Percentiles rank a stretch among this genome's conserved stretches.
phyloP scores from a whole-genome alignment of 2,797 vertebrate species.

The Miopithecus talapoin region DNA sequence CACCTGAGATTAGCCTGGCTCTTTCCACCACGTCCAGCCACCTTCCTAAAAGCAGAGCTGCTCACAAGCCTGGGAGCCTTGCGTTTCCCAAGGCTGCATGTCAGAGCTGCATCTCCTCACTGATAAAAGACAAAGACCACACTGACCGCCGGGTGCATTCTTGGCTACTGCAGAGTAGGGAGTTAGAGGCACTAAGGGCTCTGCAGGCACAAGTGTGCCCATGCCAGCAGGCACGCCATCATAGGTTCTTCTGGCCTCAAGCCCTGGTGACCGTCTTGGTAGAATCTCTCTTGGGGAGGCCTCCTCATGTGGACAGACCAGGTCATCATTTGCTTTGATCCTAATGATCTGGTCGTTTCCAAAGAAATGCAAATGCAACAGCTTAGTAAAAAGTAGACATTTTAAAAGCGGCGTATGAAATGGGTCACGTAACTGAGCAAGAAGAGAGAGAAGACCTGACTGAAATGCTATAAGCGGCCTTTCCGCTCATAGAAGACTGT shows the following conservation, averaged over 20 bases:
- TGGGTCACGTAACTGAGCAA: neutral
- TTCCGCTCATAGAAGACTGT: too few species aligned
- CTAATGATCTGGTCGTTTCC: neutral
- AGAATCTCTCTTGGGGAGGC: neutral
- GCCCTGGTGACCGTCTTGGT: neutral
- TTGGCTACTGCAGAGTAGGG: neutral
- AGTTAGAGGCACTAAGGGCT: neutral
- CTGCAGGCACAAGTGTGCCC: neutral
- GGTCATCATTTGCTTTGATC: neutral
- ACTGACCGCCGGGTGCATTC: fast-evolving
- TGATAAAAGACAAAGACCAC: neutral
- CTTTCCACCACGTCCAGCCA: neutral
- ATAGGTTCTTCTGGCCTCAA: neutral
- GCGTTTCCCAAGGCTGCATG: neutral
- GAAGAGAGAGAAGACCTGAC: neutral
- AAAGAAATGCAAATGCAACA: neutral
- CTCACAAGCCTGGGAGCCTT: neutral
- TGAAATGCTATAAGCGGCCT: neutral
- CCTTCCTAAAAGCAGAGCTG: neutral
- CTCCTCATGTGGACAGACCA: neutral
- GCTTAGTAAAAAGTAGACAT: neutral
- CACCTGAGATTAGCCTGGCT: neutral
- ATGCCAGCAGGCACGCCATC: neutral
- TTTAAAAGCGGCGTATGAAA: neutral
- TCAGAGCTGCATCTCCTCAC: neutral